Conservation (phyloP, 2,888 invertebrate species). For the Rambutsinella grinnellia region DNA sequence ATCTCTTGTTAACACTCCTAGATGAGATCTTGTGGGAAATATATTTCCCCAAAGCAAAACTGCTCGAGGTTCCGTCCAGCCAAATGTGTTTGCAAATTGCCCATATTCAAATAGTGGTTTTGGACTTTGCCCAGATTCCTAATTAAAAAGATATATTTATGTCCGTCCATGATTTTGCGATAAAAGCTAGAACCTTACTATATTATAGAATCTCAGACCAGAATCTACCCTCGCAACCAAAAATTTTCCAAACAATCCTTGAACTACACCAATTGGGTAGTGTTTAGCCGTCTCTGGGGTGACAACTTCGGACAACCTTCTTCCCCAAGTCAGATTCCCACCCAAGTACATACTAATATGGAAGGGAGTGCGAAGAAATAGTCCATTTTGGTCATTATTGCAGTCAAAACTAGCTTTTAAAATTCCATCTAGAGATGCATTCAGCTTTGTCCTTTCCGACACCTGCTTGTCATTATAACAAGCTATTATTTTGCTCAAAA, state of each 20-base stretch:
- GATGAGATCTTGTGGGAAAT: not conserved
- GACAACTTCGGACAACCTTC: too few species aligned
- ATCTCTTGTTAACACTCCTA: not conserved
- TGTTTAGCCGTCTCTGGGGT: too few species aligned
- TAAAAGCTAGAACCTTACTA: not conserved
- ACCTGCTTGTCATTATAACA: too few species aligned
- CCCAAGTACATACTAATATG: too few species aligned
- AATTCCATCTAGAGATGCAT: too few species aligned
- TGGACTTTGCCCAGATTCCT: not conserved
- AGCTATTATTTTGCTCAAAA: too few species aligned
- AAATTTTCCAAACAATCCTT: not conserved
- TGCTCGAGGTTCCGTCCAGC: not conserved
- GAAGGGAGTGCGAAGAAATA: too few species aligned
- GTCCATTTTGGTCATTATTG: too few species aligned
- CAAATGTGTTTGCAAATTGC: not conserved
- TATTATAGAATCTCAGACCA: not conserved
- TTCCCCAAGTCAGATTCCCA: too few species aligned
- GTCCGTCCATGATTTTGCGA: not conserved
- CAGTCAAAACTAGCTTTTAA: too few species aligned
- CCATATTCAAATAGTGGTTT: not conserved
- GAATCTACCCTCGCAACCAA: not conserved
- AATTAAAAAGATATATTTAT: not conserved
- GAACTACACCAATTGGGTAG: too few species aligned
- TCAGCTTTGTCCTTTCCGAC: too few species aligned
- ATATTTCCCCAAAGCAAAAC: not conserved